Evolutionary conservation across 2,797 vertebrate species (phyloP).

Genomic region (Arnoldichthys spilopterus): DNA sequence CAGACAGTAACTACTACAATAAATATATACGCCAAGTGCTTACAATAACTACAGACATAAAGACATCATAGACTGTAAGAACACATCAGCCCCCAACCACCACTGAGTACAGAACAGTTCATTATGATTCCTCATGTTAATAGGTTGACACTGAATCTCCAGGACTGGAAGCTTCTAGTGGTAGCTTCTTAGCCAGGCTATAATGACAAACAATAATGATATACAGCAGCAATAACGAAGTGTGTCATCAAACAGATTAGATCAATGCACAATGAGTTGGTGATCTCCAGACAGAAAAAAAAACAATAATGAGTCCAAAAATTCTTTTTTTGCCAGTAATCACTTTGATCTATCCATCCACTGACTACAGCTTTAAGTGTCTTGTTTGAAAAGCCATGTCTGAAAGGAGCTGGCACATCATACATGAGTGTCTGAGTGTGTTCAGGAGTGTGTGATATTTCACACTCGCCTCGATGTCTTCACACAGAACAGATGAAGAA

Average conservation of each 20-base stretch:
- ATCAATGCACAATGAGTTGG: background rate
- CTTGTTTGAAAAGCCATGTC: slow-evolving; percentile 57
- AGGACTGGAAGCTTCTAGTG: background rate
- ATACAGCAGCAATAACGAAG: background rate
- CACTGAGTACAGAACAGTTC: background rate
- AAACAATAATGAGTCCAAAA: background rate
- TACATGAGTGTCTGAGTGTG: slow-evolving; percentile 51
- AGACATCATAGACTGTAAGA: slow-evolving; percentile 11
- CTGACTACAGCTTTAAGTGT: slow-evolving; percentile 36
- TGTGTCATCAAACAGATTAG: background rate
- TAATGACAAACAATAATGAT: background rate
- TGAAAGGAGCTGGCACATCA: slow-evolving; percentile 54
- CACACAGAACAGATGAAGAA: slow-evolving; percentile 57
- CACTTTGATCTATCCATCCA: slow-evolving; percentile 47
- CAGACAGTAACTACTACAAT: too few species aligned
- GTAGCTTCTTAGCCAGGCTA: slow-evolving; percentile 1
- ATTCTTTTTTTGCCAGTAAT: slow-evolving; percentile 4
- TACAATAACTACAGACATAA: too few species aligned
- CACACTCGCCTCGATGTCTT: slow-evolving; percentile 52
- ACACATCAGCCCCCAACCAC: background rate
- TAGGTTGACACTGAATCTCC: background rate
- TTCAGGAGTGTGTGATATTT: slow-evolving; percentile 57
- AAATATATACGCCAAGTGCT: too few species aligned
- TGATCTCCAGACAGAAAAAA: background rate
- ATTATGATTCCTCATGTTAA: background rate